Base-by-base conservation (phyloP, 2,797 vertebrate genomes). In the Chromis chromis region DNA sequence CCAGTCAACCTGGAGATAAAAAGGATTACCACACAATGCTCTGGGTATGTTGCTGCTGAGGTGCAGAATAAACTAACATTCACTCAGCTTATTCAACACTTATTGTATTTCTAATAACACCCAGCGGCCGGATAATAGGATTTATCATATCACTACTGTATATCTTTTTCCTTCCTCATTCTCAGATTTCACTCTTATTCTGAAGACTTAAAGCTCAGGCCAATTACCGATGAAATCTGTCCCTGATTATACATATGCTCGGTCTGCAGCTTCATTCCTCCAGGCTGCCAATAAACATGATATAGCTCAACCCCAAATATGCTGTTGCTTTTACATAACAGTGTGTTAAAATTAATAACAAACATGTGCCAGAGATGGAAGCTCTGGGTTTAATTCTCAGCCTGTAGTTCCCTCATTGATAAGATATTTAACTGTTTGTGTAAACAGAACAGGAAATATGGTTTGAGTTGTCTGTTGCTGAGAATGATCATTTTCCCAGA, bases 1-100 rank as follows among this genome's bases (percentile, higher is more conserved):
- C 40, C 65, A 66, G 73, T 73, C 52, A 66, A 31, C 44, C 72
- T 52, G 25, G 53, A 72, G 60, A 65, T 82, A 6, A 82, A 68
- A 71, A 14, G n/a, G 62, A 80, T 74, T 65, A 65, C 13, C 1
- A 14, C 60, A 40, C 52, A 66, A 68, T 77, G 57, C 42, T 12
- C n/a, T 1, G 21, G 65, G 40, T 48, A 39, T 33, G 28, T 55
- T 65, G 28, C 54, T 70, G 63, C 71, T 57, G 22, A 61, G 21
- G 7, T 52, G 44, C 60, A 64, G 13, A 59, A 49, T 46, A 67
- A 62, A 86, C 64, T 24, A 74, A 64, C 57, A 67, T 44, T 68
- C 58, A 31, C 21, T 65, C 31, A 0, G 27, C 48, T 64, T 48
- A 65, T 61, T 68, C 5, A 46, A 53, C 59, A 58, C 48, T 24